Conservation (phyloP, 53 echinoderm and acorn worm genomes). For the Pentamera pediparva region DNA sequence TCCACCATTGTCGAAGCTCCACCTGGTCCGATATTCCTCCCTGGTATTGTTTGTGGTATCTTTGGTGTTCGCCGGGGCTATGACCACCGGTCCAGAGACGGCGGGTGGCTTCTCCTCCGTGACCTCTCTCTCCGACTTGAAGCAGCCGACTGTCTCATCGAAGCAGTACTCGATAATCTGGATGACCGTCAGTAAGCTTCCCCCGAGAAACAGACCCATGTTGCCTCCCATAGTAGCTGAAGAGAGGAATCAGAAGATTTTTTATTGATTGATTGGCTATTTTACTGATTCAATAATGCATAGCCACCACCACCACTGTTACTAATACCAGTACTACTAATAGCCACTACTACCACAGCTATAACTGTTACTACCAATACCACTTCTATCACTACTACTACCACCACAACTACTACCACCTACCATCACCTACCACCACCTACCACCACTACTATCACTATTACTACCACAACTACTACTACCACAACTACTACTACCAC, state of each 20-base stretch:
- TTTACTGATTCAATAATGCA: too few relatives aligned
- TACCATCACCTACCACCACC: too few relatives aligned
- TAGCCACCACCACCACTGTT: too few relatives aligned
- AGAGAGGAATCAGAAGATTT: background rate
- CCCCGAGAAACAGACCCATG: slow-evolving; percentile 87
- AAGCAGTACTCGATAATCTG: slow-evolving; percentile 70
- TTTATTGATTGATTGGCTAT: too few relatives aligned
- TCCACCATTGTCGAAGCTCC: slow-evolving; percentile 7
- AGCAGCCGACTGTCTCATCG: slow-evolving; percentile 58
- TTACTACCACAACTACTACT: too few relatives aligned
- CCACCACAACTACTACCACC: too few relatives aligned
- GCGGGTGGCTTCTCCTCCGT: background rate
- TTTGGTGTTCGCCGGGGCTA: slow-evolving; percentile 3
- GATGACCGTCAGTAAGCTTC: slow-evolving; percentile 69
- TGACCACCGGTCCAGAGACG: background rate
- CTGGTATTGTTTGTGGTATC: background rate
- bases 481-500: too few relatives aligned
- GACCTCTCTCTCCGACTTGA: slow-evolving; percentile 4
- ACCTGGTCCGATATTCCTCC: background rate
- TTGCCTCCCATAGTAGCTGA: slow-evolving; percentile 86
- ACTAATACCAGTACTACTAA: too few relatives aligned
- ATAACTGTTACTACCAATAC: too few relatives aligned
- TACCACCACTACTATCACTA: too few relatives aligned
- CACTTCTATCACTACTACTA: too few relatives aligned
- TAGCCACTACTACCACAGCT: too few relatives aligned